Evolutionary conservation across 2,113 vertebrate genomes (phyloP).

Genomic region (Protobothrops mucrosquamatus): DNA sequence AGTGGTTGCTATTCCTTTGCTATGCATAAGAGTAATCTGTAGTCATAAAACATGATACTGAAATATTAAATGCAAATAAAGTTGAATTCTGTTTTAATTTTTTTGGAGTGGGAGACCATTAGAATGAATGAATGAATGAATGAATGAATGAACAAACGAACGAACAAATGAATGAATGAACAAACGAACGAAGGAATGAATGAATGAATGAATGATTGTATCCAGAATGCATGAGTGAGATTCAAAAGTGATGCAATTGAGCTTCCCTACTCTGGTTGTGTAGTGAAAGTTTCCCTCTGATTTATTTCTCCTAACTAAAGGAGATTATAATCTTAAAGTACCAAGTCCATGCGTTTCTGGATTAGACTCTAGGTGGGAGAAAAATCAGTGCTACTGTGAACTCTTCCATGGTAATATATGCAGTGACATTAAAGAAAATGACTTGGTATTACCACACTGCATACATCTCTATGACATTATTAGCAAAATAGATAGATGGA

Average conservation of each 20-base stretch:
- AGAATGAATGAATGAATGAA: neutral
- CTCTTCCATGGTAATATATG: neutral
- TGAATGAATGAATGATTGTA: neutral
- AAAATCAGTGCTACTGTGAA: neutral
- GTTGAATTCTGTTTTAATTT: neutral
- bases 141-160: neutral
- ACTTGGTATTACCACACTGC: neutral
- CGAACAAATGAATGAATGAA: no score
- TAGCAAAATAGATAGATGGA: neutral
- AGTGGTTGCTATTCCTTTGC: conserved; percentile 20
- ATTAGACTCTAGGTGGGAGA: neutral
- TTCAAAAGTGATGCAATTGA: neutral
- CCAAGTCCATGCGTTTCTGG: neutral
- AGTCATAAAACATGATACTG: neutral
- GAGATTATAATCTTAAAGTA: neutral
- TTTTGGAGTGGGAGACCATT: neutral
- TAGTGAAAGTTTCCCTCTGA: neutral
- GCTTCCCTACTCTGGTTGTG: neutral
- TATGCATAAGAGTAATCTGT: neutral
- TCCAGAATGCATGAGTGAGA: neutral
- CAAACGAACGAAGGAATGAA: neutral
- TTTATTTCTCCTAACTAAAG: neutral
- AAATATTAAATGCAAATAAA: neutral
- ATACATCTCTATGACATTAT: neutral
- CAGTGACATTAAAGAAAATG: neutral